A percentile compares a stretch with the other conserved stretches of the same genome.
These are phyloP conservation scores for Drosophila vallismaia DNA, from an alignment of 2,888 invertebrate species.

Conservation along the genomic window DNA sequence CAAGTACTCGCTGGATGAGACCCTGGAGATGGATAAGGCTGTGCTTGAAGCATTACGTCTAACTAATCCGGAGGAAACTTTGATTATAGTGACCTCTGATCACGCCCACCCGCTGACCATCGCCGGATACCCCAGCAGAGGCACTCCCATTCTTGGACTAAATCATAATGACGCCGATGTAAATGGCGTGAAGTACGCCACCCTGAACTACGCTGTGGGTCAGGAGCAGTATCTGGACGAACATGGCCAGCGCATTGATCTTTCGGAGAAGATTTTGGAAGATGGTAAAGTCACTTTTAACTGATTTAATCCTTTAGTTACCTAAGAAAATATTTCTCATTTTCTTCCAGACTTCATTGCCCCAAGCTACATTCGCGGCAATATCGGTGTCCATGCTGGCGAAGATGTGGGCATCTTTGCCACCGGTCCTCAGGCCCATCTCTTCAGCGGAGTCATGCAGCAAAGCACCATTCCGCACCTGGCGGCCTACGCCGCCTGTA, in stretches of 20 bases:
- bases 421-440: slow-evolving; percentile 90
- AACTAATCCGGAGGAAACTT: slow-evolving; percentile 88
- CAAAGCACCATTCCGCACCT: slow-evolving; percentile 91
- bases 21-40: slow-evolving; percentile 90
- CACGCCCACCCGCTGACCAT: slow-evolving; percentile 91
- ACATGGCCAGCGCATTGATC: slow-evolving; percentile 61
- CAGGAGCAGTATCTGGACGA: slow-evolving; percentile 81
- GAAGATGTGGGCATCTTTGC: slow-evolving; percentile 92
- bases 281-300: slow-evolving; percentile 32
- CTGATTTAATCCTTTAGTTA: neutral
- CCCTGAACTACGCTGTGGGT: slow-evolving; percentile 89
- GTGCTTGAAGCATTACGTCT: slow-evolving; percentile 86
- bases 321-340: neutral
- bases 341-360: slow-evolving; percentile 50
- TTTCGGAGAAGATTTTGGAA: slow-evolving; percentile 51
- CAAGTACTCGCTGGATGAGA: slow-evolving; percentile 90
- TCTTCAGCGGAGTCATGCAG: slow-evolving; percentile 91
- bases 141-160: slow-evolving; percentile 84
- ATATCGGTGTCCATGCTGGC: slow-evolving; percentile 87
- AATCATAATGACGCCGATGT: slow-evolving; percentile 84
- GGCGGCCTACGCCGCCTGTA: slow-evolving; percentile 88
- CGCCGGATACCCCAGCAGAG: slow-evolving; percentile 87
- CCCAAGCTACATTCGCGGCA: slow-evolving; percentile 85
- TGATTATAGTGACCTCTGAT: slow-evolving; percentile 92
- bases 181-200: slow-evolving; percentile 87